Evolutionary conservation across 2,888 invertebrate genomes (phyloP), one percentile per base, ranked within the genome.

Genomic region (Dasypolia templi): DNA sequence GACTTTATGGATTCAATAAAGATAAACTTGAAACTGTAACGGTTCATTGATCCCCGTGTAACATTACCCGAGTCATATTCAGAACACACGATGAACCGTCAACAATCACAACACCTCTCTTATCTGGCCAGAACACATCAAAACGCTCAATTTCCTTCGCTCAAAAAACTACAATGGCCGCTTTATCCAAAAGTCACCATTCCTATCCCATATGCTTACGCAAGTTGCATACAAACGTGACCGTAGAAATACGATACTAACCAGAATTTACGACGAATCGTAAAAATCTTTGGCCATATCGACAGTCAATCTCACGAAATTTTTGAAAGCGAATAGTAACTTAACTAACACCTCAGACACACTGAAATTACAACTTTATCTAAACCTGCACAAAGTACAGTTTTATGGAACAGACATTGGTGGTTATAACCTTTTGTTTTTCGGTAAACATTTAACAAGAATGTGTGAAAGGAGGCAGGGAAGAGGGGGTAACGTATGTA

Each of bases 401-500:
- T 67, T 73, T 83, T 9, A 9, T 19, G 5, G 66, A 32, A 17
- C 1, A 29, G 12, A 11, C 7, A 32, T 17, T 75, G 58, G 53
- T 58, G 35, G 68, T 76, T 86, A 11, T 0, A 0, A 11, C 39
- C 4, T 75, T 75, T 62, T 49, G 53, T 44, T 26, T 49, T 9
- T 39, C 0, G 29, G 39, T 39, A 22, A 68, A 77, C 26, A 14
- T 79, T 77, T 87, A 87, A 84, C 80, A 79, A 82, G 87, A 81
- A 87, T 87, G 83, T 88, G 85, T 86, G 84, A 86, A 84, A 88
- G 87, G 85, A 87, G 87, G 83, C 86, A 87, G 51, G 85, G 81
- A 88, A 88, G 92, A 84, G 90, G 92, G 91, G 87, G 79, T 77
- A 78, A 75, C 75, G 86, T 86, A 87, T 85, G 86, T 85, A 81